A percentile compares a stretch with the other conserved stretches of the same genome.
phyloP scores from a whole-genome alignment of 2,888 invertebrate genomes.

The Hydriomena furcata region DNA sequence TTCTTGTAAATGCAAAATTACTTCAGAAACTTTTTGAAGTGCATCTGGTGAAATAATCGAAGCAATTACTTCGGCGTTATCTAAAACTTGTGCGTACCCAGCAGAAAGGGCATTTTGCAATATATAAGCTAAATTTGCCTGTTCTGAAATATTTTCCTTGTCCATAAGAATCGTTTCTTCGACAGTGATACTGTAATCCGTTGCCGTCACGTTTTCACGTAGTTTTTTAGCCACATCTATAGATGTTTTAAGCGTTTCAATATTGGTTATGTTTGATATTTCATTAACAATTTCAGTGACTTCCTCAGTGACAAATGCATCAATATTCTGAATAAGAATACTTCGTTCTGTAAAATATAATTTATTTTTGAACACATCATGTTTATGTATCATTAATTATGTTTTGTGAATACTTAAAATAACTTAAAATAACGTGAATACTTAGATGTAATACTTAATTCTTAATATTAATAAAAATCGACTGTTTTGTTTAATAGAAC shows the following conservation, averaged over 20 bases:
- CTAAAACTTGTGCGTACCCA: constrained; percentile 44
- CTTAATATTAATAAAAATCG: neutral
- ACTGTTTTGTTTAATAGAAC: neutral
- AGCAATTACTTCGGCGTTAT: constrained; percentile 40
- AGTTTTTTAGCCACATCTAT: constrained; percentile 41
- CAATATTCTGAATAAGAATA: constrained; percentile 40
- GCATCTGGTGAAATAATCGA: constrained; percentile 34
- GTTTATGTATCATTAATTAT: neutral
- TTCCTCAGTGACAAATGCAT: constrained; percentile 46
- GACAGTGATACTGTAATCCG: constrained; percentile 16
- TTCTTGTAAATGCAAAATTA: constrained; percentile 51
- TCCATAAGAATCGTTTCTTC: constrained; percentile 23
- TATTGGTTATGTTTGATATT: constrained; percentile 34
- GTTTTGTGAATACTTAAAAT: neutral
- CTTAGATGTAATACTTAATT: no score
- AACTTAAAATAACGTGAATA: neutral
- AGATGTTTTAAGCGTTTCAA: constrained; percentile 39
- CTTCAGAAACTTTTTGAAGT: constrained; percentile 45
- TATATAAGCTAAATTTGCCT: constrained; percentile 40
- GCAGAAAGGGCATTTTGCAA: constrained; percentile 42
- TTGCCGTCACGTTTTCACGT: constrained; percentile 33
- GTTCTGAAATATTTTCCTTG: constrained; percentile 27
- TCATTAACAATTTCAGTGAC: constrained; percentile 37
- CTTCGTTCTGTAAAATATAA: constrained; percentile 19
- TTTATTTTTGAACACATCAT: neutral